These are phyloP conservation scores for Dendropsophus ebraccatus DNA, from an alignment of 2,113 vertebrate species.

Conservation along the genomic window DNA sequence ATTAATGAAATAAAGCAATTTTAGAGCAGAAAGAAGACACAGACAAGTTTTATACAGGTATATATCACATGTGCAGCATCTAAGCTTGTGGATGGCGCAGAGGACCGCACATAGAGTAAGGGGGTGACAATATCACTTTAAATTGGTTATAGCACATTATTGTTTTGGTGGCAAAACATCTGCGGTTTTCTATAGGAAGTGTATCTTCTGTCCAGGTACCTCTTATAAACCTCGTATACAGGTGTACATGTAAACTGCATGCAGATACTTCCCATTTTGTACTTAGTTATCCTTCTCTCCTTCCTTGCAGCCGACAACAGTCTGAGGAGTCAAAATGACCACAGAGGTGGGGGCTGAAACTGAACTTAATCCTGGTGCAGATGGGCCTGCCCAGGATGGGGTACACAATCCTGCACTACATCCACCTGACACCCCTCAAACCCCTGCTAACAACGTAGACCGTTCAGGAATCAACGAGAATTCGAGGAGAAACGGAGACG, in stretches of 20 bases:
- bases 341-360: conserved; percentile 49
- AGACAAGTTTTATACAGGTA: too few relatives aligned
- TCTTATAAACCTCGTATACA: not conserved
- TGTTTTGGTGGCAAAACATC: not conserved
- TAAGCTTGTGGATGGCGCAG: too few relatives aligned
- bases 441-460: conserved; percentile 50
- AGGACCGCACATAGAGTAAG: too few relatives aligned
- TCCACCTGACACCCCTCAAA: conserved; percentile 24
- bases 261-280: not conserved
- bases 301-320: conserved; percentile 22
- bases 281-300: not conserved
- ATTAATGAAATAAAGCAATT: too few relatives aligned
- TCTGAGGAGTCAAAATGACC: conserved; percentile 46
- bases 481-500: conserved; percentile 13
- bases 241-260: not conserved
- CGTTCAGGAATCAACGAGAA: conserved; percentile 31
- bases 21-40: too few relatives aligned
- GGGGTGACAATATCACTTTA: too few relatives aligned
- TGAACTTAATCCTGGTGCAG: conserved; percentile 30
- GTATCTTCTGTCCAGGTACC: not conserved
- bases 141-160: too few relatives aligned
- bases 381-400: conserved; percentile 46
- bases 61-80: too few relatives aligned
- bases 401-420: conserved; percentile 35
- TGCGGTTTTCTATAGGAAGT: not conserved